Conservation (phyloP, 2,797 vertebrate species). For the Acrocephalus scirpaceus region DNA sequence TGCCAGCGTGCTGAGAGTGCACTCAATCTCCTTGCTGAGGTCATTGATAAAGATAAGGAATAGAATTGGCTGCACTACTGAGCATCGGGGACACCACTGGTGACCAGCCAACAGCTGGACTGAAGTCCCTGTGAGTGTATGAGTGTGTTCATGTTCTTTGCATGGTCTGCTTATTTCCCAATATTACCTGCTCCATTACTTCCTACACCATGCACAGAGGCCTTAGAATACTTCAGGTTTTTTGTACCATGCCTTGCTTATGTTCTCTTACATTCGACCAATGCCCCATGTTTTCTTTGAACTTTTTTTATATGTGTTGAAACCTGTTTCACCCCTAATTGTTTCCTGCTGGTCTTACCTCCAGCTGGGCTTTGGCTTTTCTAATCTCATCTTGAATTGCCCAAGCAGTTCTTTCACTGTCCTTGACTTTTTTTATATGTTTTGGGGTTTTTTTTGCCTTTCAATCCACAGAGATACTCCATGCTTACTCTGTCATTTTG, state of each 20-base stretch:
- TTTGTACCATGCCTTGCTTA: not conserved
- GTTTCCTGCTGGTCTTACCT: not conserved
- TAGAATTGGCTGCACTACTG: fast-evolving
- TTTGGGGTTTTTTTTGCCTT: not conserved
- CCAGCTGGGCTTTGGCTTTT: not conserved
- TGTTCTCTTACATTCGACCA: not conserved
- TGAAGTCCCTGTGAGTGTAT: not conserved
- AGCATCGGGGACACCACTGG: fast-evolving
- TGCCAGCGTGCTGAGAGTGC: not conserved
- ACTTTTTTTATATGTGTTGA: not conserved
- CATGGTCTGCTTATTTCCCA: not conserved
- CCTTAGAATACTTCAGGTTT: not conserved
- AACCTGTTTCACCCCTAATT: not conserved
- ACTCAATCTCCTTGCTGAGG: fast-evolving
- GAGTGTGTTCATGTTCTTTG: not conserved
- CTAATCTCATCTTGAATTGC: not conserved
- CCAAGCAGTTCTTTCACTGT: not conserved
- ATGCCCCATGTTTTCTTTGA: not conserved
- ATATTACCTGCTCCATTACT: not conserved
- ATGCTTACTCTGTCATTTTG: not conserved
- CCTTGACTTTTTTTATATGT: not conserved
- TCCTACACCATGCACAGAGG: not conserved
- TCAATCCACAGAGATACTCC: not conserved
- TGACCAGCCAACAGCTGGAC: fast-evolving
- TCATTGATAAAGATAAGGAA: not conserved